Evolutionary conservation across 2,888 invertebrate species (phyloP), one percentile per base, ranked within the genome.

Genomic region (Ennomos erosarius): DNA sequence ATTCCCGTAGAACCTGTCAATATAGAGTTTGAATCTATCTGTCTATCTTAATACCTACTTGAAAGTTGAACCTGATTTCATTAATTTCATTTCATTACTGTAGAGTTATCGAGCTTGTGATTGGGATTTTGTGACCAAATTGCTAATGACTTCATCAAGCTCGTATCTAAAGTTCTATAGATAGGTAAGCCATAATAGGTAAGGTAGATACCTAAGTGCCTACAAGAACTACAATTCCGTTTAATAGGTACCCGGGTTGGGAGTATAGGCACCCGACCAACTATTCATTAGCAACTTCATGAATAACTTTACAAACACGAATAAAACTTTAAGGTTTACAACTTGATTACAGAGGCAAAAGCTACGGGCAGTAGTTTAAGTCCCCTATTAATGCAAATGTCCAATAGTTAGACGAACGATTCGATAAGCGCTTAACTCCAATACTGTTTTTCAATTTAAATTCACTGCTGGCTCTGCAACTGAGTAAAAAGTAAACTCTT

Each of bases 281-380:
- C 65, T 65, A 64, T 65, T 65, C 59, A 62, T 64, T 64, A 63
- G 56, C 50, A 65, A 63, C 65, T 61, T 59, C 67, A 61, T 62
- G 59, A 59, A 62, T 58, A 67, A 67, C 67, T 67, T 67, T 65
- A 59, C 55, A 54, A 67, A 67, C 63, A 59, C 56, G 57, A 62
- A 62, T 65, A 64, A 56, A 63, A 67, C 63, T 65, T 67, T 61
- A 55, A 66, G 64, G 61, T 59, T 56, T 51, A 64, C 53, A 61
- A 51, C 64, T 61, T 59, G 54, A 61, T 59, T 64, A 42, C 34
- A 55, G 55, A 55, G 58, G 55, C 43, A 53, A 42, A 48, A 53
- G 55, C 54, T 55, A 43, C 54, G 50, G 39, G 10, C 46, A 55
- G 48, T 55, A 58, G 60, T 55, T 62, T 55, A 55, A 55, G 46